These are phyloP conservation scores for Pyrocephalus nanus DNA, from an alignment of 2,797 vertebrate species.

Conservation along the genomic window DNA sequence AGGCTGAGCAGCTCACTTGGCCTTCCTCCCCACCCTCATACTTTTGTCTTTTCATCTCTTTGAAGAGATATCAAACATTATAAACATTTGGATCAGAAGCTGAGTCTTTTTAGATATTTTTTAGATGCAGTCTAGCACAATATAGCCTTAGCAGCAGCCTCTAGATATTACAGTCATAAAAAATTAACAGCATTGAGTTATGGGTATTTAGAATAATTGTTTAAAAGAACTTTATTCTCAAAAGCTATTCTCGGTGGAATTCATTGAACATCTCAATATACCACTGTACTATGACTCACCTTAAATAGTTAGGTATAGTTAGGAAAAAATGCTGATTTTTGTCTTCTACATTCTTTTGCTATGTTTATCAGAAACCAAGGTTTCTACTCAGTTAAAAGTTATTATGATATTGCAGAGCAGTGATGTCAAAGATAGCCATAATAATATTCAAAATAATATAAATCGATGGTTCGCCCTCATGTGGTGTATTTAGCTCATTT, in stretches of 20 bases:
- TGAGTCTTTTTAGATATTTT: neutral
- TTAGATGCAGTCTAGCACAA: neutral
- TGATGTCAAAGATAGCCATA: neutral
- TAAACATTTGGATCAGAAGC: neutral
- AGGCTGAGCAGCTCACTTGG: neutral
- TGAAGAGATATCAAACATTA: neutral
- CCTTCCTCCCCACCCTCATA: neutral
- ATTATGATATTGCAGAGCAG: neutral
- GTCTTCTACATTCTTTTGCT: neutral
- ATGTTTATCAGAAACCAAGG: neutral
- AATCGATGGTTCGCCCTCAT: conserved; percentile 55
- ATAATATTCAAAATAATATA: conserved; percentile 21
- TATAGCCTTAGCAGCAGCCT: neutral
- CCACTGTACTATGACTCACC: neutral
- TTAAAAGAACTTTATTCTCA: neutral
- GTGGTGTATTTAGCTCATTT: conserved; percentile 48
- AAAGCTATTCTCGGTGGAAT: neutral
- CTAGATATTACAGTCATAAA: neutral
- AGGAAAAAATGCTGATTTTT: neutral
- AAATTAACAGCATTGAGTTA: neutral
- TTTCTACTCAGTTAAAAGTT: neutral
- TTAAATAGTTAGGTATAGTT: neutral
- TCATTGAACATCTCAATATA: neutral
- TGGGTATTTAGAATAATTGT: neutral
- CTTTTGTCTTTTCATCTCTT: neutral